These are phyloP conservation scores for Pogonocichla stellata DNA, from an alignment of 2,113 vertebrate genomes.

Conservation along the genomic window DNA sequence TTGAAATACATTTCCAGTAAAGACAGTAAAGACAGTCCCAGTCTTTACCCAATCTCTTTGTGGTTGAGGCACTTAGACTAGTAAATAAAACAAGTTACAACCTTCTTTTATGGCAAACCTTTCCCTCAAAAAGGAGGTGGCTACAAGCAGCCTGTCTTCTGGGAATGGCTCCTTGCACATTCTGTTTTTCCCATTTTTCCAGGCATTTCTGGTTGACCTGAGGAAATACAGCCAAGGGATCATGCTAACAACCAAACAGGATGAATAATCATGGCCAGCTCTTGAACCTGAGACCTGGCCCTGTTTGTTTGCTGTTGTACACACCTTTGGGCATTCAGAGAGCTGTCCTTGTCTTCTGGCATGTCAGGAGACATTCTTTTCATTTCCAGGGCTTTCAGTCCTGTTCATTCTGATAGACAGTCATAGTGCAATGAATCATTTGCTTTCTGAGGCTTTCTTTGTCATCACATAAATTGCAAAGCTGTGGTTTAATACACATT, in stretches of 20 bases:
- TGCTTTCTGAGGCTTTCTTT: neutral
- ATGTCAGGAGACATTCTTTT: neutral
- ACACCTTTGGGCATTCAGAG: neutral
- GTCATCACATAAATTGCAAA: conserved; percentile 1
- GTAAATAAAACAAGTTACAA: neutral
- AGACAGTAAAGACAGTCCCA: neutral
- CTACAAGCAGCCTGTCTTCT: neutral
- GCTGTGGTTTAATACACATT: neutral
- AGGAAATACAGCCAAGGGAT: neutral
- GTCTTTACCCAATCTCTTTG: neutral
- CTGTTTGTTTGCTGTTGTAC: neutral
- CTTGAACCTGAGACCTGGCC: neutral
- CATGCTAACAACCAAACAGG: neutral
- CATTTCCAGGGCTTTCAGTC: neutral
- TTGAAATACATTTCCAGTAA: neutral
- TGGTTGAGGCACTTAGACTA: neutral
- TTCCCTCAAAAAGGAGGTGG: neutral
- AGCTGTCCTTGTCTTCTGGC: neutral
- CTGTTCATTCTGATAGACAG: neutral
- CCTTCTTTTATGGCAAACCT: neutral
- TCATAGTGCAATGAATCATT: neutral
- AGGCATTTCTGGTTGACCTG: neutral
- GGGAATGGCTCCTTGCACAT: neutral
- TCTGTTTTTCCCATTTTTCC: neutral
- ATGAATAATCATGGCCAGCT: neutral